These are phyloP conservation scores for Leptinotarsa lineolata DNA, from an alignment of 1,140 invertebrate genomes.

Conservation along the genomic window DNA sequence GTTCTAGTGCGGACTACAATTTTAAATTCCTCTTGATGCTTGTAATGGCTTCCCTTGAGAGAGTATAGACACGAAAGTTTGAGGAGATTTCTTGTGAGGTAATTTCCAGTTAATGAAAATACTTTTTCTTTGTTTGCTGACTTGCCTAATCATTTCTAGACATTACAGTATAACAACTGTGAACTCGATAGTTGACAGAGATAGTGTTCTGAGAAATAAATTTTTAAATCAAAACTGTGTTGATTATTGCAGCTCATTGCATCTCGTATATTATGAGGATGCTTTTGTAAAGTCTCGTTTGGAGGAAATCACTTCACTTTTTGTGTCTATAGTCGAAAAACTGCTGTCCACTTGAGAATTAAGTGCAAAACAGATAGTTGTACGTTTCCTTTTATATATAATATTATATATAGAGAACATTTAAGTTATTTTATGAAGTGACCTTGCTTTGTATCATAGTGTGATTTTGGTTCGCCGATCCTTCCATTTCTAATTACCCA, in stretches of 20 bases:
- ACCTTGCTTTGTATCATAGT: slow-evolving; percentile 56
- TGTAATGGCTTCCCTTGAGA: slow-evolving; percentile 25
- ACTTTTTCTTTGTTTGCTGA: slow-evolving; percentile 1
- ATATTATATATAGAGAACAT: slow-evolving; percentile 49
- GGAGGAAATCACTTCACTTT: not conserved
- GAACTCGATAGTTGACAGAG: too few relatives aligned
- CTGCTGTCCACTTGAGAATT: slow-evolving; percentile 33
- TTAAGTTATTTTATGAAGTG: slow-evolving; percentile 56
- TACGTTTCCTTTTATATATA: slow-evolving; percentile 46
- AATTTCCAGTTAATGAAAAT: too few relatives aligned
- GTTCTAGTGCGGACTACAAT: slow-evolving; percentile 17
- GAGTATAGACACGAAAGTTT: not conserved
- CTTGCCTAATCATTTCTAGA: too few relatives aligned
- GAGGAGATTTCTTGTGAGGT: not conserved
- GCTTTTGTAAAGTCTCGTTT: too few relatives aligned
- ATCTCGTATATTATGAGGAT: too few relatives aligned
- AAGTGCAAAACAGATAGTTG: slow-evolving; percentile 43
- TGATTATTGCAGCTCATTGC: too few relatives aligned
- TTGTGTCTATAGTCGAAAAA: slow-evolving; percentile 15
- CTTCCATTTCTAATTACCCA: slow-evolving; percentile 27
- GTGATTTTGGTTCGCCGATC: slow-evolving; percentile 46
- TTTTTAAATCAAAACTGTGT: too few relatives aligned
- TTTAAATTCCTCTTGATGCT: slow-evolving; percentile 23
- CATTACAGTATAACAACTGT: too few relatives aligned
- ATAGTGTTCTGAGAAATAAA: too few relatives aligned